Evolutionary conservation across 2,888 invertebrate genomes (phyloP).

Genomic region (Tribolium freemani): DNA sequence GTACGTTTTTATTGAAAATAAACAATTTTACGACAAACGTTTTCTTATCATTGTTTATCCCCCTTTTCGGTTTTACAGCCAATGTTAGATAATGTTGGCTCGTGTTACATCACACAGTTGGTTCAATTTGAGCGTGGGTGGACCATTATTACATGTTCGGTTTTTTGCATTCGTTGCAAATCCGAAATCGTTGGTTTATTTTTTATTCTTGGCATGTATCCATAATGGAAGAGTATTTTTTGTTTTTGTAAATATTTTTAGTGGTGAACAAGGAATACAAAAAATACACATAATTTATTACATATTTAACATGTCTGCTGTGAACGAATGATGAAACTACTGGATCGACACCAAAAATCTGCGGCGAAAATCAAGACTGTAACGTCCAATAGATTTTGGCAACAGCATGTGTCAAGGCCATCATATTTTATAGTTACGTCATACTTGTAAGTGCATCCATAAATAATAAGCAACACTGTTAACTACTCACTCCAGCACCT

Average conservation of each 20-base stretch:
- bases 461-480: slow-evolving; percentile 10
- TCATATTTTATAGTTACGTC: slow-evolving; percentile 25
- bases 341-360: slow-evolving; percentile 19
- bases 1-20: slow-evolving; percentile 25
- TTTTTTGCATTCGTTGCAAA: slow-evolving; percentile 8
- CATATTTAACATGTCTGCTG: slow-evolving; percentile 1
- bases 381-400: slow-evolving; percentile 4
- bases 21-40: slow-evolving; percentile 3
- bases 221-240: slow-evolving; percentile 13
- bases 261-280: slow-evolving; percentile 21
- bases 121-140: background rate
- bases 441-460: slow-evolving; percentile 27
- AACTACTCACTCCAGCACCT: background rate
- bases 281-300: slow-evolving; percentile 16
- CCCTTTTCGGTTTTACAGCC: background rate
- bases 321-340: slow-evolving; percentile 10
- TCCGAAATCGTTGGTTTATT: slow-evolving; percentile 3
- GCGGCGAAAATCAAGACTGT: background rate
- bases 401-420: slow-evolving; percentile 14
- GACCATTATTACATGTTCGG: background rate
- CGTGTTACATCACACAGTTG: background rate
- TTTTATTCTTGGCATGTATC: slow-evolving; percentile 7
- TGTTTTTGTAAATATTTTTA: slow-evolving; percentile 26
- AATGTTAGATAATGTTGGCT: background rate
- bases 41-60: slow-evolving; percentile 19